Percentiles rank a stretch among this genome's conserved stretches.
Conservation (phyloP, 2,888 invertebrate genomes). For the Patella caerulea region DNA sequence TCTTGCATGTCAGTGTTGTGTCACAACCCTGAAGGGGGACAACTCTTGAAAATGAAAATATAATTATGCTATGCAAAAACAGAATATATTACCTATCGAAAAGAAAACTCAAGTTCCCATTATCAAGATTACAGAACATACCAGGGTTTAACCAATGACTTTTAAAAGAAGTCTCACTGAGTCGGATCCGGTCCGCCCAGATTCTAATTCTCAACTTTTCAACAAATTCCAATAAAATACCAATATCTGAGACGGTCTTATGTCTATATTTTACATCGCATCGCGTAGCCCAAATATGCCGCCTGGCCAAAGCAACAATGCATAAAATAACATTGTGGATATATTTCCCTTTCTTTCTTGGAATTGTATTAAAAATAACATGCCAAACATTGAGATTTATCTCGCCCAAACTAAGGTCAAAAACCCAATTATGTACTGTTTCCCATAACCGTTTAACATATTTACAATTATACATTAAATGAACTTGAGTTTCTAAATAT, state of each 20-base stretch:
- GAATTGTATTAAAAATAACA: background rate
- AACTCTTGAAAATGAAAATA: too few species aligned
- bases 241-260: background rate
- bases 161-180: slow-evolving; percentile 7
- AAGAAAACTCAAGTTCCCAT: background rate
- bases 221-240: background rate
- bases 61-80: too few species aligned
- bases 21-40: too few species aligned
- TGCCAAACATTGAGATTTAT: slow-evolving; percentile 10
- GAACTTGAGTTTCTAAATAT: background rate
- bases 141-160: slow-evolving; percentile 8
- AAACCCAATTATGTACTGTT: slow-evolving; percentile 5
- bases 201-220: slow-evolving; percentile 9
- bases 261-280: background rate
- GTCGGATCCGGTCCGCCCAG: slow-evolving; percentile 4
- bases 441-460: background rate
- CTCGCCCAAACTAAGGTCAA: slow-evolving; percentile 7
- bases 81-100: too few species aligned
- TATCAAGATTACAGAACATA: background rate
- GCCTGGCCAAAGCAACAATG: slow-evolving; percentile 1
- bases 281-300: background rate
- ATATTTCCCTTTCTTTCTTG: background rate
- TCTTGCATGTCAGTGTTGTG: too few species aligned
- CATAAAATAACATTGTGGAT: background rate
- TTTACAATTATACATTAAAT: background rate